A percentile compares a stretch with the other conserved stretches of the same genome.
phyloP scores from a whole-genome alignment of 2,797 vertebrate species.

The Pseudotriccus pelzelni region DNA sequence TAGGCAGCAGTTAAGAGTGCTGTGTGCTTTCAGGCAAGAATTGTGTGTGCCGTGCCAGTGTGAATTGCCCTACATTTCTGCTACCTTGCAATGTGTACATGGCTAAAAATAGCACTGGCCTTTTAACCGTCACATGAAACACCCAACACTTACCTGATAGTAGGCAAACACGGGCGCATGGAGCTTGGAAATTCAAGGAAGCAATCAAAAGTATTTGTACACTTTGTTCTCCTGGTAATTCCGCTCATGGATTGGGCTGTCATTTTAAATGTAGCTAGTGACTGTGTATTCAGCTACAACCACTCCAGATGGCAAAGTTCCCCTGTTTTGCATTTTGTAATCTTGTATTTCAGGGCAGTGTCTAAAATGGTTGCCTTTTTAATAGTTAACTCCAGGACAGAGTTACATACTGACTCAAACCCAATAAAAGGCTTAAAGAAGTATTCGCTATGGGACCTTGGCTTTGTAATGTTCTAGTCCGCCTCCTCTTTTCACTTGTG shows the following conservation, averaged over 20 bases:
- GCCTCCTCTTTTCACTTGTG: not conserved
- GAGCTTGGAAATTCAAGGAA: not conserved
- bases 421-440: not conserved
- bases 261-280: not conserved
- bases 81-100: not conserved
- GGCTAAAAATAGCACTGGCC: conserved; percentile 18
- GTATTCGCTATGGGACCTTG: not conserved
- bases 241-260: not conserved
- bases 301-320: conserved; percentile 8
- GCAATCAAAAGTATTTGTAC: not conserved
- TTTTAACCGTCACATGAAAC: not conserved
- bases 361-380: not conserved
- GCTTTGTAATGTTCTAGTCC: not conserved
- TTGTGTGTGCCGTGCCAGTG: not conserved
- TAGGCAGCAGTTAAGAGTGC: not conserved
- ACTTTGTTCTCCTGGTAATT: not conserved
- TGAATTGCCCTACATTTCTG: conserved; percentile 39
- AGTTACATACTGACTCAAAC: not conserved
- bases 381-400: not conserved
- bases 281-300: not conserved
- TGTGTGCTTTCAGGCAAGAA: not conserved
- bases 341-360: not conserved
- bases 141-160: not conserved
- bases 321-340: not conserved
- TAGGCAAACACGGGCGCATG: not conserved